Evolutionary conservation across 1,140 invertebrate genomes (phyloP).

Genomic region (Capitella teleta): DNA sequence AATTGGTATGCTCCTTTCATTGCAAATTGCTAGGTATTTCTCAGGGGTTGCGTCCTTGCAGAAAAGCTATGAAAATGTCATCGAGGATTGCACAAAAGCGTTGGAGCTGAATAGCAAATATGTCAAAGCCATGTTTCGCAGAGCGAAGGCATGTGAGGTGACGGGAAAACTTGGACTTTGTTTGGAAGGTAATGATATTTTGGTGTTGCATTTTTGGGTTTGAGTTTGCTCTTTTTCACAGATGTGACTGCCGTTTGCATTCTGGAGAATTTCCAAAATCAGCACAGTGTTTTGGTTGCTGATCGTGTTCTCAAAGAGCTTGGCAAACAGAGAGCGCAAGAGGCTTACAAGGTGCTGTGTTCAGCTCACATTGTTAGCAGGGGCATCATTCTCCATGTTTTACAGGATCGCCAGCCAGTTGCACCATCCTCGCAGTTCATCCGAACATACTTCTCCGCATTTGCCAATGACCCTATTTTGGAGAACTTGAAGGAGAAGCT

Average conservation of each 20-base stretch:
- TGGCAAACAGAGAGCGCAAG: constrained; percentile 43
- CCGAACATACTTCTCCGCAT: constrained; percentile 72
- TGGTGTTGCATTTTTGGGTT: background rate
- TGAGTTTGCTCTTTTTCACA: constrained; percentile 15
- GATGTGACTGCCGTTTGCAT: constrained; percentile 86
- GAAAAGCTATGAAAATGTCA: constrained; percentile 71
- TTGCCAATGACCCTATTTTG: constrained; percentile 64
- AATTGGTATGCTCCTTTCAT: constrained; percentile 51
- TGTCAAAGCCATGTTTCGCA: constrained; percentile 71
- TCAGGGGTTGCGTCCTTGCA: constrained; percentile 24
- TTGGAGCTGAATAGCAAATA: constrained; percentile 77
- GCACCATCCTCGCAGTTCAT: constrained; percentile 76
- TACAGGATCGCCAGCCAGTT: constrained; percentile 54
- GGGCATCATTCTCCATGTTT: background rate
- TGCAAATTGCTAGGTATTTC: background rate
- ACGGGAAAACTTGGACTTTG: constrained; percentile 64
- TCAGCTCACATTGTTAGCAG: background rate
- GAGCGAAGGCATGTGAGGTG: constrained; percentile 71
- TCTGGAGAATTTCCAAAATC: constrained; percentile 74
- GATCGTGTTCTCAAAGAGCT: constrained; percentile 73
- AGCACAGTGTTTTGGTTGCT: constrained; percentile 62
- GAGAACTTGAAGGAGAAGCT: constrained; percentile 10
- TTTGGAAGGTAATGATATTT: constrained; percentile 51
- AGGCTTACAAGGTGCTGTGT: constrained; percentile 25
- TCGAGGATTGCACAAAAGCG: constrained; percentile 74